These are phyloP conservation scores for Carapus acus DNA, from an alignment of 2,797 vertebrate genomes.

Conservation along the genomic window DNA sequence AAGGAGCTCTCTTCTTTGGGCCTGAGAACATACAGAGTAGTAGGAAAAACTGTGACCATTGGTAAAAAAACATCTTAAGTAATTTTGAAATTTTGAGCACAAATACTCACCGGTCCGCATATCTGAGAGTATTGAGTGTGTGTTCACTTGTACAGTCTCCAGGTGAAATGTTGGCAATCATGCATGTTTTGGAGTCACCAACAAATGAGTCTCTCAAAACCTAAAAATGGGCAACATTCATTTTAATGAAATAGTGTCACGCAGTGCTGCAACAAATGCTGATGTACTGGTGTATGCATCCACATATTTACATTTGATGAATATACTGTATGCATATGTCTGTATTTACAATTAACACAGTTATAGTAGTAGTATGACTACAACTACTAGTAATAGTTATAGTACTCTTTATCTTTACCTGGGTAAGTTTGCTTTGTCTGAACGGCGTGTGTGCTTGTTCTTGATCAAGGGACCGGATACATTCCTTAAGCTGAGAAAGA, in stretches of 20 bases:
- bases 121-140: constrained; percentile 87
- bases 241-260: no score
- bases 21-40: no score
- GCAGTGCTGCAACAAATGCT: no score
- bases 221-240: constrained; percentile 50
- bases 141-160: constrained; percentile 84
- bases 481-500: constrained; percentile 83
- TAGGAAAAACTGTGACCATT: no score
- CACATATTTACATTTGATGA: background rate
- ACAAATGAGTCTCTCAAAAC: constrained; percentile 90
- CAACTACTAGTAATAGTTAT: no score
- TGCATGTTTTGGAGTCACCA: constrained; percentile 88
- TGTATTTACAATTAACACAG: no score
- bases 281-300: no score
- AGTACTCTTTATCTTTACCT: constrained; percentile 71
- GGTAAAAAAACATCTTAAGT: no score
- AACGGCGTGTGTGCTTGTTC: constrained; percentile 85
- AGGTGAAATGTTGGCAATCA: constrained; percentile 92
- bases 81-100: no score
- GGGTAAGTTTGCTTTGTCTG: constrained; percentile 90
- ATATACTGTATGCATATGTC: background rate
- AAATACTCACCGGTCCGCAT: constrained; percentile 82
- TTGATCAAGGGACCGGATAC: constrained; percentile 87
- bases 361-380: no score
- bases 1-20: no score